Conservation (phyloP, 2,113 vertebrate species). For the Amphiprion ocellaris region DNA sequence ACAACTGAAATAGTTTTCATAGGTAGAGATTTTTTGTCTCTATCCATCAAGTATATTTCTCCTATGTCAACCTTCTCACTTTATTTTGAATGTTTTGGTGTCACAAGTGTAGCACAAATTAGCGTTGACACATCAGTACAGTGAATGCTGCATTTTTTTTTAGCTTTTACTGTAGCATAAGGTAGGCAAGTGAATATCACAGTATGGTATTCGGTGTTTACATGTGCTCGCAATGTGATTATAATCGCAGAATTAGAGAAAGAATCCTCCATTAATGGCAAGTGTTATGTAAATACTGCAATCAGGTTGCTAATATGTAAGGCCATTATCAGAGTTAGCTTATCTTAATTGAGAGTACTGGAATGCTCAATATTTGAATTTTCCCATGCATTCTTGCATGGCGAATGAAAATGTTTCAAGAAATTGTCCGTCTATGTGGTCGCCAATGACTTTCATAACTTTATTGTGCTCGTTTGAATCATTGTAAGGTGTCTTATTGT, state of each 20-base stretch:
- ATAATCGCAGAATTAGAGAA: neutral
- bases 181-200: conserved; percentile 2
- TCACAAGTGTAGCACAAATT: neutral
- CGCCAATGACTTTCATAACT: neutral
- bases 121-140: neutral
- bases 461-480: neutral
- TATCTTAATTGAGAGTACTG: neutral
- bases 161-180: neutral
- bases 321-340: neutral
- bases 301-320: conserved; percentile 2
- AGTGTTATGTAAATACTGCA: neutral
- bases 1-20: conserved; percentile 77
- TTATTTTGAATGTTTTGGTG: conserved; percentile 1
- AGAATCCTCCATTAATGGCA: neutral
- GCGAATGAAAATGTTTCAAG: too few relatives aligned
- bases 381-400: neutral
- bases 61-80: neutral
- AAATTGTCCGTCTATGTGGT: too few relatives aligned
- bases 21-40: neutral
- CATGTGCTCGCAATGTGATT: neutral
- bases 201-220: neutral
- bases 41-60: neutral
- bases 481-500: neutral
- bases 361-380: neutral
- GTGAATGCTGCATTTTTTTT: neutral